Evolutionary conservation across 92 coral and sea anemone species (phyloP).

Genomic region (Parazoanthus swiftii): DNA sequence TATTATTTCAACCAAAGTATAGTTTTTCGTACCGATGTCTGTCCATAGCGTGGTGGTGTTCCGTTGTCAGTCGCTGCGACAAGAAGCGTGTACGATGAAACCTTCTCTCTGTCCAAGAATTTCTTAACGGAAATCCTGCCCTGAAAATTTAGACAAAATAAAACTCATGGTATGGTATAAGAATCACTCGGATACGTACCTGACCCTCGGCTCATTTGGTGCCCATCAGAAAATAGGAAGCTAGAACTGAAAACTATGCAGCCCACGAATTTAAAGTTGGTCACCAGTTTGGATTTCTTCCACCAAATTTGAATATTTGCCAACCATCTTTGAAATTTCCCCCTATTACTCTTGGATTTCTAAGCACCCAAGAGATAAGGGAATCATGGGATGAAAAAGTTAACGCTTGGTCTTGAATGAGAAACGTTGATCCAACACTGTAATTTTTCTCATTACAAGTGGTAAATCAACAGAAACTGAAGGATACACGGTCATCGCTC

Average conservation of each 20-base stretch:
- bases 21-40: conserved; percentile 73
- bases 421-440: too few species aligned
- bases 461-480: background rate
- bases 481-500: background rate
- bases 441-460: too few species aligned
- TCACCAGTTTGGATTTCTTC: too few species aligned
- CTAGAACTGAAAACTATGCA: background rate
- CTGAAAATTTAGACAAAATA: conserved; percentile 29
- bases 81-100: conserved; percentile 67
- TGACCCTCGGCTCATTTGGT: background rate
- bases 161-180: background rate
- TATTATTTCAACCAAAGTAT: background rate
- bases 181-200: background rate
- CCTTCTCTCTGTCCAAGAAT: conserved; percentile 75
- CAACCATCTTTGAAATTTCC: too few species aligned
- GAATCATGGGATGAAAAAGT: background rate
- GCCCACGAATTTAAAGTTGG: too few species aligned
- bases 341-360: too few species aligned
- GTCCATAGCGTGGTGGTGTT: conserved; percentile 78
- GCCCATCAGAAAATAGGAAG: background rate
- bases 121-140: conserved; percentile 72
- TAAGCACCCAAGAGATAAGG: background rate
- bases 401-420: background rate
- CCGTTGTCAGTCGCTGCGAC: conserved; percentile 82
- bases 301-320: too few species aligned